A percentile compares a stretch with the other conserved stretches of the same genome.
Evolutionary conservation across 2,797 vertebrate genomes (phyloP).

Genomic region (Spondyliosoma cantharus): DNA sequence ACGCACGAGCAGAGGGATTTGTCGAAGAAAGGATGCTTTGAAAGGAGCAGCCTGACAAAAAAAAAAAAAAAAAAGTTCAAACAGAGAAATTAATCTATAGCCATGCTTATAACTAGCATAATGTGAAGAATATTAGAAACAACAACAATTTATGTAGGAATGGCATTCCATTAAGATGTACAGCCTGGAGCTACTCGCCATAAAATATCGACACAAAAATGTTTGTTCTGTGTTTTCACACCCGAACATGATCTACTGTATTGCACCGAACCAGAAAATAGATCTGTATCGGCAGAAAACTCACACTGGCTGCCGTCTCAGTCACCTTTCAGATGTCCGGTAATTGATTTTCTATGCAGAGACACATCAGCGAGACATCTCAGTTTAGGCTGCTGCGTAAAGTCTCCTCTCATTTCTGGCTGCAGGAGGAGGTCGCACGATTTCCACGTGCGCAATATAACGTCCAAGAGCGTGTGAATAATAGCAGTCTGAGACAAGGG

Average conservation of each 20-base stretch:
- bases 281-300: slow-evolving; percentile 24
- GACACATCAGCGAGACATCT: slow-evolving; percentile 33
- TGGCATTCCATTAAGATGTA: slow-evolving; percentile 9
- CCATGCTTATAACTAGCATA: background rate
- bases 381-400: slow-evolving; percentile 17
- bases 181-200: slow-evolving; percentile 7
- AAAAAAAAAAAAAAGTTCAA: slow-evolving; percentile 19
- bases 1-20: slow-evolving; percentile 38
- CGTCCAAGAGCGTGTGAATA: slow-evolving; percentile 6
- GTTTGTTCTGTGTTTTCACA: slow-evolving; percentile 25
- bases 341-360: slow-evolving; percentile 50
- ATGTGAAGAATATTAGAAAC: slow-evolving; percentile 2
- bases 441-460: slow-evolving; percentile 6
- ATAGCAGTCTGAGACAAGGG: background rate
- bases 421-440: background rate
- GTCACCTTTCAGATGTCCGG: slow-evolving; percentile 33
- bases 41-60: slow-evolving; percentile 8
- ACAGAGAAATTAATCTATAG: background rate
- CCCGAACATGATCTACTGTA: slow-evolving; percentile 20
- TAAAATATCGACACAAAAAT: background rate
- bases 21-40: background rate
- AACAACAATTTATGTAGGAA: background rate
- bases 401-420: slow-evolving; percentile 1
- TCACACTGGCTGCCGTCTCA: slow-evolving; percentile 28
- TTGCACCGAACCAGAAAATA: slow-evolving; percentile 35